phyloP scores from a whole-genome alignment of 2,113 vertebrate species.

The Rhinoderma darwinii region DNA sequence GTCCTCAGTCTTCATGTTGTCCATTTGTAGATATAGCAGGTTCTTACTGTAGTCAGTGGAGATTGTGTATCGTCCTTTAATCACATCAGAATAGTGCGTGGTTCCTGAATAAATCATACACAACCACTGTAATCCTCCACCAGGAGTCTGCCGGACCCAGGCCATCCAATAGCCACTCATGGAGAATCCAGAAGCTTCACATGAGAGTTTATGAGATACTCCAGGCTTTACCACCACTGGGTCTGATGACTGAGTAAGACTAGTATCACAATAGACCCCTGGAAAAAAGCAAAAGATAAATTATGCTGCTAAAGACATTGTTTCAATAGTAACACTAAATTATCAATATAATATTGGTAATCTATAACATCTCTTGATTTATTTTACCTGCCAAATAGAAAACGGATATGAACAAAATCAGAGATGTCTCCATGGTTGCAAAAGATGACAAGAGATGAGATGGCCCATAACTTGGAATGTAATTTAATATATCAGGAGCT shows the following conservation, averaged over 20 bases:
- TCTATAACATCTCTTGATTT: too few species aligned
- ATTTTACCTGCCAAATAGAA: too few species aligned
- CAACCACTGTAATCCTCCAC: background rate
- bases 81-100: background rate
- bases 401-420: too few species aligned
- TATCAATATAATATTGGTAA: too few species aligned
- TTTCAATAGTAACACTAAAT: too few species aligned
- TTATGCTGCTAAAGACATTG: background rate
- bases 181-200: background rate
- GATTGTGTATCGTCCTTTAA: constrained; percentile 4
- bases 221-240: background rate
- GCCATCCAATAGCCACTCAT: background rate
- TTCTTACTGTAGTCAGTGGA: background rate
- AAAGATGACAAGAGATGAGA: too few species aligned
- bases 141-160: background rate
- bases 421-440: too few species aligned
- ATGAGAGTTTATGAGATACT: background rate
- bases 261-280: background rate
- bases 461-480: too few species aligned
- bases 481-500: too few species aligned
- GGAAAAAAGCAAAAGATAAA: background rate
- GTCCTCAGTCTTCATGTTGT: background rate
- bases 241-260: background rate
- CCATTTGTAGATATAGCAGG: background rate
- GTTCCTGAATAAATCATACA: background rate